These are phyloP conservation scores for Dicrostonyx torquatus DNA, from an alignment of 2,797 vertebrate genomes.

Conservation along the genomic window DNA sequence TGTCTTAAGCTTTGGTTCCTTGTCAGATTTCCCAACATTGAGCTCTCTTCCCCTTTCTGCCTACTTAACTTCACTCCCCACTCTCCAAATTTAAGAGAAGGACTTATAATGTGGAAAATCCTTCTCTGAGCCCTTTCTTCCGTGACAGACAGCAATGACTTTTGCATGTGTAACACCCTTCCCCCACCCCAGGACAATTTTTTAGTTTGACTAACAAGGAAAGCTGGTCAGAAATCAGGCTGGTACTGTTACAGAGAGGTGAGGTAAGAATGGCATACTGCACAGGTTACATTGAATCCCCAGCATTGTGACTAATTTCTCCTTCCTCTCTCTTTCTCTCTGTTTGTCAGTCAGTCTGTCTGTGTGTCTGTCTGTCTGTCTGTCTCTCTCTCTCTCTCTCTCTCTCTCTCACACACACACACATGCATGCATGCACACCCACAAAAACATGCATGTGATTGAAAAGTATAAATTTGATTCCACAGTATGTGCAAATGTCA, in stretches of 20 bases:
- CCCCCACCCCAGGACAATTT: background rate
- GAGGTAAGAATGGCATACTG: background rate
- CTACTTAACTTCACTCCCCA: background rate
- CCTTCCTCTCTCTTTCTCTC: background rate
- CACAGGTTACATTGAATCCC: background rate
- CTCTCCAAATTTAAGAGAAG: background rate
- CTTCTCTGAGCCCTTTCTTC: slow-evolving; percentile 49
- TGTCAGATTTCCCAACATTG: background rate
- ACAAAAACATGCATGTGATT: background rate
- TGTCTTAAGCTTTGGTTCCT: background rate
- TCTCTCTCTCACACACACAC: too few relatives aligned
- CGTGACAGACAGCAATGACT: slow-evolving; percentile 29
- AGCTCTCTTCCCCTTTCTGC: background rate
- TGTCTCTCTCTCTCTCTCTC: background rate
- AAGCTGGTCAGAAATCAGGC: slow-evolving; percentile 46
- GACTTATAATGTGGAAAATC: background rate
- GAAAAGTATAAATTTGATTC: background rate
- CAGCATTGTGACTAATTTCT: background rate
- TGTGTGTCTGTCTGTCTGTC: background rate
- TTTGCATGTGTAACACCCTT: slow-evolving; percentile 29
- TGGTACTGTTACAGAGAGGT: background rate
- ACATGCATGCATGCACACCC: background rate
- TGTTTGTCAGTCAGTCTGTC: background rate
- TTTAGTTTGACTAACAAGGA: slow-evolving; percentile 39
- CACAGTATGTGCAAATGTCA: background rate